Base-by-base conservation (phyloP, 2,797 vertebrate genomes). In the Potorous gilbertii region DNA sequence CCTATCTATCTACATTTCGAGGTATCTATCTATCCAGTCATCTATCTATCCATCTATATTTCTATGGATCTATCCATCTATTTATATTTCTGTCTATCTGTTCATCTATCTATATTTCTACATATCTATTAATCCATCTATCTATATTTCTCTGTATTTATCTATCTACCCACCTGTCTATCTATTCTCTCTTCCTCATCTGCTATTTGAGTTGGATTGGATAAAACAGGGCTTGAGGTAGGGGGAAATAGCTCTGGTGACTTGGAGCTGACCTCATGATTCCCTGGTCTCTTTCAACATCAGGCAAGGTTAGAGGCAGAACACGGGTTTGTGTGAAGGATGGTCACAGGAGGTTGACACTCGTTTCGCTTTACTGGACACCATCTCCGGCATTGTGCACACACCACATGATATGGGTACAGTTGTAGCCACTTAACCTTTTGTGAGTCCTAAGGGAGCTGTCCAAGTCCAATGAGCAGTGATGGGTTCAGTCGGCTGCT, bases 381-480 rank as follows among this genome's bases (percentile, higher is more conserved):
- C 81, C 95, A 92, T 93, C 81, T 94, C 10, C 24, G 31, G 92
- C 40, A 81, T 3, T 92, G 93, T 3, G 12, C 96, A 55, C 13
- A 0, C 50, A 95, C 90, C 94, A 96, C 31, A 3, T 96, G 96
- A 96, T 91, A 90, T 66, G 59, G 91, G 91, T 95, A 92, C 87
- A 95, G 87, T 92, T 93, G 94, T 93, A 92, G 95, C n/a, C 91
- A 40, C 21, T 62, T 27, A 1, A 92, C 92, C 91, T 59, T 24
- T 66, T 90, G 96, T 74, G 96, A 96, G 90, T 96, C 96, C 96
- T 95, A 1, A 0, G 90, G 96, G 92, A 97, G 91, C 90, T 59
- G 95, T 91, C 95, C 56, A 92, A 94, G 95, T 95, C 93, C 97
- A 95, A 74, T 92, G 96, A 94, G 95, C 96, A 96, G 95, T 87